phyloP scores from a whole-genome alignment of 2,888 invertebrate genomes.

The Bellardia pandia region DNA sequence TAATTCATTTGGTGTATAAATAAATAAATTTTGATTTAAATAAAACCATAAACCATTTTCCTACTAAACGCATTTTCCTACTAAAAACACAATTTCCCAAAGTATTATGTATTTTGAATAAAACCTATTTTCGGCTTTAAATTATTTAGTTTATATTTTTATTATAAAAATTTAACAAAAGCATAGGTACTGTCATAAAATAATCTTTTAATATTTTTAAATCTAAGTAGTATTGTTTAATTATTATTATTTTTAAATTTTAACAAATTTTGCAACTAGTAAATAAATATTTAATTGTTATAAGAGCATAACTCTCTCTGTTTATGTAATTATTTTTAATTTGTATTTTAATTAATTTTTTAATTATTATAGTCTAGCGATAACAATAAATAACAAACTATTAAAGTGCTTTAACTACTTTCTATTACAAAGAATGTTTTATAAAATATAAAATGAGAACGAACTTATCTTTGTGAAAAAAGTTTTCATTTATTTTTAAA shows the following conservation, averaged over 20 bases:
- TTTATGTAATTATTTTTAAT: no score
- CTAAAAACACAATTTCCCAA: constrained; percentile 14
- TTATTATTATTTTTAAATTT: no score
- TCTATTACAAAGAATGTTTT: constrained; percentile 17
- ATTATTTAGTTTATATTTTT: no score
- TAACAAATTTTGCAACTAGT: no score
- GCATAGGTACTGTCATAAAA: no score
- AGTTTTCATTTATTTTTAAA: constrained; percentile 23
- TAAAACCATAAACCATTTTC: constrained; percentile 10
- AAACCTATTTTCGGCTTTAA: background rate
- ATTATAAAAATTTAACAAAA: no score
- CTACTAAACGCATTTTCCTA: no score
- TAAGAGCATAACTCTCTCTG: no score
- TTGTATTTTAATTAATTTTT: no score
- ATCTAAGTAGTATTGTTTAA: no score
- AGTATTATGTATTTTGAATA: constrained; percentile 22
- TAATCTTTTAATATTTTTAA: no score
- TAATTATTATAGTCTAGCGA: background rate
- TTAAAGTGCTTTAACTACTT: constrained; percentile 50
- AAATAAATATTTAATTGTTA: no score
- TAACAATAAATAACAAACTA: background rate
- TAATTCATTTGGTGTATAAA: constrained; percentile 5
- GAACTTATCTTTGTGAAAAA: background rate
- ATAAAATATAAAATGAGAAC: background rate
- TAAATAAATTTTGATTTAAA: constrained; percentile 8